phyloP scores from a whole-genome alignment of 2,797 vertebrate species.

The Notamacropus eugenii region DNA sequence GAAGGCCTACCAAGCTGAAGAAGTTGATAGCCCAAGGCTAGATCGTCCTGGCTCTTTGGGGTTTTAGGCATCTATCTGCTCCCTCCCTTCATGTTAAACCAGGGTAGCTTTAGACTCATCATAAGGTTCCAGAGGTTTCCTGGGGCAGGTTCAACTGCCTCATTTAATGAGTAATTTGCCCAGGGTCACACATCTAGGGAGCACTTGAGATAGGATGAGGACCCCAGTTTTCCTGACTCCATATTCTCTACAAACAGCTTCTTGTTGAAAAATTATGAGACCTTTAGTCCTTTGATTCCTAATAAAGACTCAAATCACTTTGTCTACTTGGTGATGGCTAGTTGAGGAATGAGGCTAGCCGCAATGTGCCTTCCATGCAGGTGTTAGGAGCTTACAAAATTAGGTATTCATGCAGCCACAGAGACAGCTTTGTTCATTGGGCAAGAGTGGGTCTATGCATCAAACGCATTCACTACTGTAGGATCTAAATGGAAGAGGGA shows the following conservation, averaged over 20 bases:
- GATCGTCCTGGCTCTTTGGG: slow-evolving; percentile 37
- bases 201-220: background rate
- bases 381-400: background rate
- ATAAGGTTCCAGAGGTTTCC: background rate
- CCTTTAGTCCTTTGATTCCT: background rate
- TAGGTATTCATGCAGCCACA: background rate
- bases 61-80: slow-evolving; percentile 42
- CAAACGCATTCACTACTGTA: background rate
- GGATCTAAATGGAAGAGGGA: background rate
- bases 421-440: background rate
- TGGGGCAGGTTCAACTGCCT: background rate
- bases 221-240: background rate
- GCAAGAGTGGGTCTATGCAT: background rate
- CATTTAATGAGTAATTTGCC: background rate
- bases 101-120: slow-evolving; percentile 26
- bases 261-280: background rate
- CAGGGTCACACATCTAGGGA: background rate
- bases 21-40: slow-evolving; percentile 35
- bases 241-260: background rate
- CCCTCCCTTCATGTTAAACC: slow-evolving; percentile 18
- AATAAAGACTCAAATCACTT: background rate
- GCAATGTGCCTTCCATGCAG: background rate
- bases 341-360: background rate
- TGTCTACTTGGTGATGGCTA: background rate
- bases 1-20: background rate